Evolutionary conservation across 35 echinoderm and acorn worm genomes (phyloP).

Genomic region (Ophioderma brevispina): DNA sequence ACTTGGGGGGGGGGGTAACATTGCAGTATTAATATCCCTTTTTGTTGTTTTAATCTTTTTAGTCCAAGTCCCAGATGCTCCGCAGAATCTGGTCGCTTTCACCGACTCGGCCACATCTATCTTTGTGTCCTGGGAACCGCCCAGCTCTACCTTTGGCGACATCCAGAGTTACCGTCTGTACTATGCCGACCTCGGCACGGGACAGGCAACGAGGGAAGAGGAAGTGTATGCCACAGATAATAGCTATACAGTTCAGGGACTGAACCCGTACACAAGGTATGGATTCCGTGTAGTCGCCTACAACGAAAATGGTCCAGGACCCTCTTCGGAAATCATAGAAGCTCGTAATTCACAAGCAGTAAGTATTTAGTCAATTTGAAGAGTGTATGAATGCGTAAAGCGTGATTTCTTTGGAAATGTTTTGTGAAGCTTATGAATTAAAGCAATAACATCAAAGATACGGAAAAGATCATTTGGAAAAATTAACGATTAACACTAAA

Average conservation of each 20-base stretch:
- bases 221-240: not conserved
- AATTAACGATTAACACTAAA: no score
- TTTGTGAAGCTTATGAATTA: no score
- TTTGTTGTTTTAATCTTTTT: not conserved
- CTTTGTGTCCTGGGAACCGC: constrained; percentile 58
- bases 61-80: not conserved
- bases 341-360: constrained; percentile 41
- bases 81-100: constrained; percentile 38
- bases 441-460: no score
- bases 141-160: constrained; percentile 18
- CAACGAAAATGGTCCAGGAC: constrained; percentile 57
- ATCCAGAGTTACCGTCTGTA: constrained; percentile 2
- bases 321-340: constrained; percentile 34
- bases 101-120: constrained; percentile 43
- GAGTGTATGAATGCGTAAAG: no score
- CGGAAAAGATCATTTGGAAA: no score
- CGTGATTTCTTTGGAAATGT: no score
- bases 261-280: constrained; percentile 54
- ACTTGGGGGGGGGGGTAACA: no score
- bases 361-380: constrained; percentile 39
- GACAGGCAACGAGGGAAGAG: not conserved
- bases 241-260: constrained; percentile 16
- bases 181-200: constrained; percentile 28
- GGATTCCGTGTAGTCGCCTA: constrained; percentile 51
- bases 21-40: no score